phyloP scores from a whole-genome alignment of 2,113 vertebrate genomes.

The Thamnaconus septentrionalis region DNA sequence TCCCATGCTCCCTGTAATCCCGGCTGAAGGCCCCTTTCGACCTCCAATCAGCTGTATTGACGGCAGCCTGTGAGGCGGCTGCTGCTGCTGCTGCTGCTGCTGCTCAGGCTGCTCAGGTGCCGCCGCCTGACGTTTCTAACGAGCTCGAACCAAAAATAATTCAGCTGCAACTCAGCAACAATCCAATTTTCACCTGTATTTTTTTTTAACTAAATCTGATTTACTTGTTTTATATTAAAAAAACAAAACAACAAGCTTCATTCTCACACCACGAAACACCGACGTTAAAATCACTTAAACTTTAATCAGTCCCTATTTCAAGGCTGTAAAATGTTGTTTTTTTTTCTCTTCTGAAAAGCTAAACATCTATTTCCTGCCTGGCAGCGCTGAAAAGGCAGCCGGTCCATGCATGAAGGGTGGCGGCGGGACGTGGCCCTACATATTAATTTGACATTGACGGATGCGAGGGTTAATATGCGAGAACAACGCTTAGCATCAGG shows the following conservation, averaged over 20 bases:
- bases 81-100: slow-evolving; percentile 6
- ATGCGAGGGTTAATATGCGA: not conserved
- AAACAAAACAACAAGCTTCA: too few relatives aligned
- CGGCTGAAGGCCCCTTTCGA: slow-evolving; percentile 8
- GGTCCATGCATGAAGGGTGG: not conserved
- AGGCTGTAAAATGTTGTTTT: too few relatives aligned
- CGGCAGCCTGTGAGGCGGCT: slow-evolving; percentile 12
- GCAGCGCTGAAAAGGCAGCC: too few relatives aligned
- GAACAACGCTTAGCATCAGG: not conserved
- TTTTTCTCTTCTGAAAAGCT: too few relatives aligned
- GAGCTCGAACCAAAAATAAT: slow-evolving; percentile 24
- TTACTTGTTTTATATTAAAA: too few relatives aligned
- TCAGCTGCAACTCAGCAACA: slow-evolving; percentile 49
- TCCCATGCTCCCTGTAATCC: slow-evolving; percentile 54
- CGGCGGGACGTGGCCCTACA: not conserved
- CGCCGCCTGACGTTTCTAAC: slow-evolving; percentile 46
- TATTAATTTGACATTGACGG: not conserved
- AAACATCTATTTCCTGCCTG: too few relatives aligned
- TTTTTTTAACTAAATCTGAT: not conserved
- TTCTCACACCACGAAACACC: too few relatives aligned
- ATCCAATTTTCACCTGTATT: slow-evolving; percentile 4
- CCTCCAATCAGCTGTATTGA: slow-evolving; percentile 36
- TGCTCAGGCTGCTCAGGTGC: slow-evolving; percentile 39
- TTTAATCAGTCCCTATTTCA: too few relatives aligned
- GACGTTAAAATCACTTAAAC: too few relatives aligned